A percentile compares a stretch with the other conserved stretches of the same genome.
Evolutionary conservation across 2,888 invertebrate genomes (phyloP).

Genomic region (Barypeithes pellucidus): DNA sequence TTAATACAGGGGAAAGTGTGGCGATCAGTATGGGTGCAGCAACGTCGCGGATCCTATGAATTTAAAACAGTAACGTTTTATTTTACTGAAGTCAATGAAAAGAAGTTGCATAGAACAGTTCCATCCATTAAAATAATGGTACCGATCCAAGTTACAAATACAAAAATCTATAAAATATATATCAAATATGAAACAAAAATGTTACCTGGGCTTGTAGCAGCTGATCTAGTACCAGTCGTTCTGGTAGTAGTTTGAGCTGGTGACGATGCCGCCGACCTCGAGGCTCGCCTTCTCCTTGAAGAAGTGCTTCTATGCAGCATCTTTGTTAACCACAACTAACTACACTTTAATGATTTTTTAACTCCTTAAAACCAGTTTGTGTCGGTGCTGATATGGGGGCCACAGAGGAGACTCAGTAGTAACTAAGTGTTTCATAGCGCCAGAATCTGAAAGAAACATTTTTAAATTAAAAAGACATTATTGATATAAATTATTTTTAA

Average conservation of each 20-base stretch:
- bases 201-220: slow-evolving; percentile 65
- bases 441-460: slow-evolving; percentile 1
- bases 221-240: slow-evolving; percentile 67
- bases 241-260: slow-evolving; percentile 75
- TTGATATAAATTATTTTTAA: too few species aligned
- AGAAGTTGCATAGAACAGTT: too few species aligned
- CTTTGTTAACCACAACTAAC: not conserved
- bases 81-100: too few species aligned
- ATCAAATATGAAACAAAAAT: too few species aligned
- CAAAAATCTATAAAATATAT: too few species aligned
- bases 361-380: not conserved
- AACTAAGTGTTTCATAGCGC: not conserved
- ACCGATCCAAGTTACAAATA: too few species aligned
- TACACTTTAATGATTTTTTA: not conserved
- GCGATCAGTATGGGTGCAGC: too few species aligned
- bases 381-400: not conserved
- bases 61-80: too few species aligned
- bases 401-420: not conserved
- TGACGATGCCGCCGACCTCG: slow-evolving; percentile 79
- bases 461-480: not conserved
- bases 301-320: slow-evolving; percentile 80
- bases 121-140: too few species aligned
- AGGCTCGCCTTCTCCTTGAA: slow-evolving; percentile 79
- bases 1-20: too few species aligned
- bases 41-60: too few species aligned